Evolutionary conservation across 2,113 vertebrate genomes (phyloP), one percentile per base, ranked within the genome.

Genomic region (Misgurnus mizolepis): DNA sequence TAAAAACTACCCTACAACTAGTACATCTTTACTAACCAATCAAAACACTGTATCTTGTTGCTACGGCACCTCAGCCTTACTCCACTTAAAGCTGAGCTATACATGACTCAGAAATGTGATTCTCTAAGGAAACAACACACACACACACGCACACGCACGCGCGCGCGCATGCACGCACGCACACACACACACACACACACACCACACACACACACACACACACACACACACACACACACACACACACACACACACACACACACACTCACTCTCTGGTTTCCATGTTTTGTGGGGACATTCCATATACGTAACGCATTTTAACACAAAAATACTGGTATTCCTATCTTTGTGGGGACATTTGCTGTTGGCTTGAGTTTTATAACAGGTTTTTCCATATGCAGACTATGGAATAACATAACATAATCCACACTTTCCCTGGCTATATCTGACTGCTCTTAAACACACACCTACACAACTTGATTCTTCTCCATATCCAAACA

Each of bases 1-100:
- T 18, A 34, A 74, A 78, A 66, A 49, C 66, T 70, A 79, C 58
- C 66, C 74, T 81, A 66, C 80, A 76, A 81, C 81, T 79, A 76
- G 78, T 83, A 73, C 70, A 72, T 58, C 56, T 53, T 41, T 73
- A n/a, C 64, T 82, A 76, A 81, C 82, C 89, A 88, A 85, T 88
- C 76, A 22, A 76, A 76, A 2, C 40, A 47, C 83, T 78, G 27
- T 66, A 56, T 39, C 77, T 74, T 68, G 83, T 88, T 85, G 84
- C 86, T 27, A 79, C 85, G 83, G 75, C 47, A 70, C 60, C 75
- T 83, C 82, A 68, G 73, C 49, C 78, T 80, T 39, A 62, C 61
- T 80, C 64, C 71, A 80, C 62, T 49, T 76, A 64, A 62, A 64
- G 43, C 73, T 34, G 6, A 50, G 73, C 73, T 74, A 74, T 74